Base-by-base conservation (phyloP, 2,113 vertebrate genomes). In the Oenanthe oenanthe region DNA sequence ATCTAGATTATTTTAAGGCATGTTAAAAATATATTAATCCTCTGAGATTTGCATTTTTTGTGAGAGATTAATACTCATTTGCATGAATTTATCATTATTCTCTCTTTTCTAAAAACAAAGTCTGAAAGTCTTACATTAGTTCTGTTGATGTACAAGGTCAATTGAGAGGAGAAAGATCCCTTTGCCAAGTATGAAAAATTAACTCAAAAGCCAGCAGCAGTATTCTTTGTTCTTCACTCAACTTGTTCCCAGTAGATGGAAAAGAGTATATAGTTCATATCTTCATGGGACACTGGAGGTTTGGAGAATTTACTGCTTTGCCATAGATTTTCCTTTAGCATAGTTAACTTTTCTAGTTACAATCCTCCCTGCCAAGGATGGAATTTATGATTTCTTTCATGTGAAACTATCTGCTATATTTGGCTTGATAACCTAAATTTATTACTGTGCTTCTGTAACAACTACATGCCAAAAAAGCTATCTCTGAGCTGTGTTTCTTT, bases 1-100 rank as follows among this genome's bases (percentile, higher is more conserved):
- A 74, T 71, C n/a, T 50, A 91, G 68, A 86, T 91, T 92, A 51
- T 91, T 77, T 82, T 81, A 81, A 81, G 40, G 28, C 40, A 28
- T 63, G 19, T 77, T 93, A 62, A 94, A 92, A 93, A 84, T 43
- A 34, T 63, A 48, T 77, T 93, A 82, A 47, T 10, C 51, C 72
- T 31, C 36, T 47, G 61, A 84, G 43, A 88, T 89, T 71, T 87
- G 56, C 43, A 89, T 92, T 84, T 77, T 92, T 93, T 80, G 62
- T 85, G 72, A 81, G 76, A 63, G 17, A 77, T 74, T 74, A 93
- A 43, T 61, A 94, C 32, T 67, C 0, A 63, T 89, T 84, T 92
- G 31, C 60, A n/a, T 93, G 15, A 70, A 85, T 82, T 88, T 90
- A 45, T 92, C 26, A 70, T 82, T 22, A 34, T 83, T 79, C 42